These are phyloP conservation scores for Mesembrinibis cayennensis DNA, from an alignment of 2,113 vertebrate genomes.

Conservation along the genomic window DNA sequence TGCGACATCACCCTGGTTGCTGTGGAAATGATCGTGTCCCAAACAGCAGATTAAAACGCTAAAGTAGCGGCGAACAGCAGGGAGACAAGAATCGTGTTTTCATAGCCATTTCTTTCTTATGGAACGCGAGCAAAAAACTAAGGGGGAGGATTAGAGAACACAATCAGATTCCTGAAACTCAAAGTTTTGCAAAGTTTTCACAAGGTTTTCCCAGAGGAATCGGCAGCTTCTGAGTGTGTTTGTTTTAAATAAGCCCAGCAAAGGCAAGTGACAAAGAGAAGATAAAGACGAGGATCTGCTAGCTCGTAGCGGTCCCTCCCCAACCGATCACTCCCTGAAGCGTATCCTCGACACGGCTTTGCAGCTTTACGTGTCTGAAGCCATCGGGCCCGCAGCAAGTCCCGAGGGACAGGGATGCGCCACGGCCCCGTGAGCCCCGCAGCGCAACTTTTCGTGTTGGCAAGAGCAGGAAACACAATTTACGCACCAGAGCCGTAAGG, in stretches of 20 bases:
- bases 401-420: not conserved
- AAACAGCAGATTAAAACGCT: not conserved
- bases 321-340: not conserved
- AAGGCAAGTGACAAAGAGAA: not conserved
- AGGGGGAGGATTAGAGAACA: not conserved
- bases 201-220: not conserved
- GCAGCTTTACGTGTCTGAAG: not conserved
- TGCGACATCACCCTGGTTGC: not conserved
- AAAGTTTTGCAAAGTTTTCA: not conserved
- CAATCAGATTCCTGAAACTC: not conserved
- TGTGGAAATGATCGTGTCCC: not conserved
- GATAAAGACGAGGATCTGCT: not conserved
- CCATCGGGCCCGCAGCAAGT: not conserved
- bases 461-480: not conserved
- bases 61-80: not conserved
- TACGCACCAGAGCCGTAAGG: too few species aligned
- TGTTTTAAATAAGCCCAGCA: not conserved
- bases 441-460: accelerated
- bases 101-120: not conserved
- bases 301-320: not conserved
- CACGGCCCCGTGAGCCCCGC: accelerated
- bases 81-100: not conserved
- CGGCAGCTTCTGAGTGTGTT: not conserved
- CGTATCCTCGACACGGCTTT: not conserved
- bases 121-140: not conserved